Evolutionary conservation across 2,888 invertebrate species (phyloP), one percentile per base, ranked within the genome.

Genomic region (Tuta absoluta): DNA sequence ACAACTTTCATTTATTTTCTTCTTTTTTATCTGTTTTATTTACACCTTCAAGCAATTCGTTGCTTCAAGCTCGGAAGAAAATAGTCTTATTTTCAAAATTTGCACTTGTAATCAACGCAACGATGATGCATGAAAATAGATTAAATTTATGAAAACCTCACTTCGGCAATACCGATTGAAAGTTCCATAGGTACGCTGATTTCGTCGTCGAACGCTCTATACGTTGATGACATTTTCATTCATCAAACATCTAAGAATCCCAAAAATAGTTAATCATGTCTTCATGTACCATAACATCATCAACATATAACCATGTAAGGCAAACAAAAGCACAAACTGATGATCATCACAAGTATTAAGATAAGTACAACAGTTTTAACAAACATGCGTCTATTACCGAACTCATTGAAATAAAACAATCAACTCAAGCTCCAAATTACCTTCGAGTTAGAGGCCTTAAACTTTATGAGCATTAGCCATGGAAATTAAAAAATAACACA

Each of bases 1-100:
- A 91, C 85, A 87, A 85, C 74, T 89, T 91, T 86, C 73, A 77
- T 81, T 80, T 85, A 85, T 82, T 80, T 78, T 76, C 76, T 57
- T 58, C 28, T 56, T 33, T n/a, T n/a, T 56, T 8, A 24, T 17
- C 7, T n/a, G 2, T 24, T 33, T 24, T 56, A 33, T 33, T 33
- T 1, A 33, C 4, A 33, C 4, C 33, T 33, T 33, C n/a, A n/a
- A n/a, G n/a, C n/a, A n/a, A n/a, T n/a, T n/a, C n/a, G n/a, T n/a
- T n/a, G n/a, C n/a, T n/a, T n/a, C n/a, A n/a, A n/a, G n/a, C n/a
- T n/a, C n/a, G n/a, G n/a, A n/a, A 8, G 8, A 33, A 33, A 4
- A 8, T 10, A 8, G 33, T 33, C 1, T 7, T 33, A 10, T 7
- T 33, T 33, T 8, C 10, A 33, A 33, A 33, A 33, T 4, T 28